A percentile compares a stretch with the other conserved stretches of the same genome.
These are phyloP conservation scores for Drosophila kurseongensis DNA, from an alignment of 1,140 invertebrate genomes.

Conservation along the genomic window DNA sequence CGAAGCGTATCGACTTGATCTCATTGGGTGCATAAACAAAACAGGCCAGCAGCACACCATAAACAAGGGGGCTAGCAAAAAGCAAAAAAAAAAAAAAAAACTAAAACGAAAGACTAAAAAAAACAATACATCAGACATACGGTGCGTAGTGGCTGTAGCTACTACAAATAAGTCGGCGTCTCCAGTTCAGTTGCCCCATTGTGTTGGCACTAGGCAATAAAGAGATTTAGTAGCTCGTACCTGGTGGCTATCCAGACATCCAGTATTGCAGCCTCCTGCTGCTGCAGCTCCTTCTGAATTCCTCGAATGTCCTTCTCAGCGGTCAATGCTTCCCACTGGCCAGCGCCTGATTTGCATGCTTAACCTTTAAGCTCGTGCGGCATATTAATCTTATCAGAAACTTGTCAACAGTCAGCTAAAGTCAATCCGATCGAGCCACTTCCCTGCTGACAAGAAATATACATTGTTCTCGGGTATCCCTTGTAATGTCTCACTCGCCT, in stretches of 20 bases:
- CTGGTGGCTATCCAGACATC: constrained; percentile 31
- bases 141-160: constrained; percentile 55
- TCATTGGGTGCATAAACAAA: constrained; percentile 70
- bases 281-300: constrained; percentile 25
- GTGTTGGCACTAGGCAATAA: constrained; percentile 56
- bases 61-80: constrained; percentile 41
- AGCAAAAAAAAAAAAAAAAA: constrained; percentile 9
- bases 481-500: constrained; percentile 29
- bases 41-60: constrained; percentile 58
- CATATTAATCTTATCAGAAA: constrained; percentile 83
- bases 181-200: constrained; percentile 50
- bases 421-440: constrained; percentile 48
- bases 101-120: constrained; percentile 2
- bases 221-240: constrained; percentile 76
- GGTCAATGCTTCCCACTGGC: constrained; percentile 65
- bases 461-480: constrained; percentile 57
- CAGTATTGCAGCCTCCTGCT: constrained; percentile 40
- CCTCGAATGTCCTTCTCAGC: constrained; percentile 70
- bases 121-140: constrained; percentile 69
- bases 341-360: constrained; percentile 67
- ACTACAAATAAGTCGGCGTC: constrained; percentile 71
- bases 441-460: constrained; percentile 65
- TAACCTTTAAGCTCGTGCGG: constrained; percentile 52
- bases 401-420: constrained; percentile 74
- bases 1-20: constrained; percentile 53